phyloP scores from a whole-genome alignment of 2,113 vertebrate genomes.

The Zosterops japonicus region DNA sequence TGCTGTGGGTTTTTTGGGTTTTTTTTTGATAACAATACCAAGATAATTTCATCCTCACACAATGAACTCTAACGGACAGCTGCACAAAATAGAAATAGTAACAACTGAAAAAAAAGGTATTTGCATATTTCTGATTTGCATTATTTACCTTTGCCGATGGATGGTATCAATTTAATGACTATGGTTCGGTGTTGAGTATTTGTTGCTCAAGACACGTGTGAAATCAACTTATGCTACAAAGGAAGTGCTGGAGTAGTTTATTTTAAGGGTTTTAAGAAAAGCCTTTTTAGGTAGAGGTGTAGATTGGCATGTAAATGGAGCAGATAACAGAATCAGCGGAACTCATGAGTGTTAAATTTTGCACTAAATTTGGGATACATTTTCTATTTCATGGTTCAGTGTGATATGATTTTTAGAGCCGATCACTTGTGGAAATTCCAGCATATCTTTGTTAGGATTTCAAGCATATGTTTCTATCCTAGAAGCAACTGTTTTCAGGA shows the following conservation, averaged over 20 bases:
- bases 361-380: conserved; percentile 30
- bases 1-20: not conserved
- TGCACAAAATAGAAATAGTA: not conserved
- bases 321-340: conserved; percentile 31
- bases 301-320: conserved; percentile 26
- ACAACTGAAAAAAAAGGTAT: not conserved
- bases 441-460: conserved; percentile 10
- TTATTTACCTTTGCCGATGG: conserved; percentile 14
- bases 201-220: not conserved
- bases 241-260: not conserved
- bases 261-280: conserved; percentile 13
- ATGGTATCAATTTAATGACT: not conserved
- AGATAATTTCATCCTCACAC: not conserved
- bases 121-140: conserved; percentile 43
- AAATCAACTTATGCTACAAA: conserved; percentile 3
- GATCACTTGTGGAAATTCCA: not conserved
- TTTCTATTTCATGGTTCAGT: conserved; percentile 48
- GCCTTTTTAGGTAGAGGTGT: not conserved
- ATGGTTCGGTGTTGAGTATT: not conserved
- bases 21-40: not conserved
- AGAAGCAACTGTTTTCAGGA: not conserved
- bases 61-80: not conserved
- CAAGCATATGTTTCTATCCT: not conserved
- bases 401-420: not conserved
- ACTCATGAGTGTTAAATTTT: conserved; percentile 40